phyloP scores from a whole-genome alignment of 37 sponge, comb jelly and placozoan species.

The Chondrilla cf. caribensis region DNA sequence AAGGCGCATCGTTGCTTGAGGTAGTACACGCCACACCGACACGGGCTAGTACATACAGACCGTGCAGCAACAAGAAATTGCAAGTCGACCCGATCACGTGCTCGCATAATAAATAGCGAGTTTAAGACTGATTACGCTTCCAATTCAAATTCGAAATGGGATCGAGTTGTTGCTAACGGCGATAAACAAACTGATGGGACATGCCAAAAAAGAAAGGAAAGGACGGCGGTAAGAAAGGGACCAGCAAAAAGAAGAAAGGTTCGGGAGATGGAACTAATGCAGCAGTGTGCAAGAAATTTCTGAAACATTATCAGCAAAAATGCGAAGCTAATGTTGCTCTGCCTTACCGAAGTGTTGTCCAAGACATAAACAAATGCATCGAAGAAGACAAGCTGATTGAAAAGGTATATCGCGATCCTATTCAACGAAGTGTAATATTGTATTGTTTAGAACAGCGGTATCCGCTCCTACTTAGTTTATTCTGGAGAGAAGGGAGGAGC shows the following conservation, averaged over 20 bases:
- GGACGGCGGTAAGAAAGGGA: conserved; percentile 28
- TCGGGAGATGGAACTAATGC: conserved; percentile 28
- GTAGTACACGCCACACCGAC: too few relatives aligned
- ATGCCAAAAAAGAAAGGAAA: conserved; percentile 38
- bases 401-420: neutral
- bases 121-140: too few relatives aligned
- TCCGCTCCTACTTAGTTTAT: neutral
- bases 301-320: conserved; percentile 44
- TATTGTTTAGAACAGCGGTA: too few relatives aligned
- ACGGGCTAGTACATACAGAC: too few relatives aligned
- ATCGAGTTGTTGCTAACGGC: too few relatives aligned
- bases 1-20: too few relatives aligned
- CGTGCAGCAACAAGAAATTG: too few relatives aligned
- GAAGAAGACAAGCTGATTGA: conserved; percentile 39
- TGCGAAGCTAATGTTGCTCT: neutral
- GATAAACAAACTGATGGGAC: neutral
- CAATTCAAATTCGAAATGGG: too few relatives aligned
- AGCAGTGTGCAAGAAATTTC: conserved; percentile 24
- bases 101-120: too few relatives aligned
- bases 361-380: neutral
- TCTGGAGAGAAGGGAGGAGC: neutral
- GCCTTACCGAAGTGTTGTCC: neutral
- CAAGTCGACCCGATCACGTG: too few relatives aligned
- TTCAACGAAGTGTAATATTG: neutral
- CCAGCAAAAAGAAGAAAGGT: conserved; percentile 12